Percentiles rank a stretch among this genome's conserved stretches.
Evolutionary conservation across 2,113 vertebrate species (phyloP).

Genomic region (Peromyscus californicus): DNA sequence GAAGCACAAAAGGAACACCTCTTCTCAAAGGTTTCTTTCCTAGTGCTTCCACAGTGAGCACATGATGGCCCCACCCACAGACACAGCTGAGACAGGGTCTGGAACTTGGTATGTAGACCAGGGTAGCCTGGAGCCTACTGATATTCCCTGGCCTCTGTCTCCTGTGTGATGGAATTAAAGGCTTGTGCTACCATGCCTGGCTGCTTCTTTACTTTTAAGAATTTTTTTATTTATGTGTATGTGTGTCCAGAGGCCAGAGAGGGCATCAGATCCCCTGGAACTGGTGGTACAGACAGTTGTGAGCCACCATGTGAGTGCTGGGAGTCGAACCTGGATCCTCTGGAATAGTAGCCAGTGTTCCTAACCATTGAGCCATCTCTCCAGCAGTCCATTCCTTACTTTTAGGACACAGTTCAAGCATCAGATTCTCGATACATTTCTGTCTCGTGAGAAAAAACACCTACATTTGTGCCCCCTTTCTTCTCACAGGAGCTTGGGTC

Average conservation of each 20-base stretch:
- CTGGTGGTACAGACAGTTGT: not conserved
- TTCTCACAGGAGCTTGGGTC: not conserved
- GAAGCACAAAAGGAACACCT: not conserved
- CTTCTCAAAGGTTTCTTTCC: not conserved
- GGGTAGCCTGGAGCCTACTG: not conserved
- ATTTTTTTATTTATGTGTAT: too few species aligned
- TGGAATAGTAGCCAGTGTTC: not conserved
- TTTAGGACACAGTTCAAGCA: not conserved
- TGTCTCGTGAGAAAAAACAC: not conserved
- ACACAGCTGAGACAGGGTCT: not conserved
- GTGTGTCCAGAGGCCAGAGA: not conserved
- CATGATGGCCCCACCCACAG: not conserved
- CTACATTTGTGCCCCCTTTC: not conserved
- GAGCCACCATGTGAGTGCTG: not conserved
- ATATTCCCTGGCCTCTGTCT: not conserved
- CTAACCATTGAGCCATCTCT: not conserved
- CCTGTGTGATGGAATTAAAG: not conserved
- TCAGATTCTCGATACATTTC: not conserved
- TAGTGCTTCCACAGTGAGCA: too few species aligned
- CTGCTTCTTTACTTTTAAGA: not conserved
- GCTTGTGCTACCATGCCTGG: not conserved
- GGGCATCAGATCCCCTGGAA: not conserved
- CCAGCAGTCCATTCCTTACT: not conserved
- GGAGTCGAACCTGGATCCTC: not conserved
- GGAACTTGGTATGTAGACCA: not conserved